Percentiles rank a stretch among this genome's conserved stretches.
Conservation (phyloP, 2,888 invertebrate species). For the Drosophila antonietae region DNA sequence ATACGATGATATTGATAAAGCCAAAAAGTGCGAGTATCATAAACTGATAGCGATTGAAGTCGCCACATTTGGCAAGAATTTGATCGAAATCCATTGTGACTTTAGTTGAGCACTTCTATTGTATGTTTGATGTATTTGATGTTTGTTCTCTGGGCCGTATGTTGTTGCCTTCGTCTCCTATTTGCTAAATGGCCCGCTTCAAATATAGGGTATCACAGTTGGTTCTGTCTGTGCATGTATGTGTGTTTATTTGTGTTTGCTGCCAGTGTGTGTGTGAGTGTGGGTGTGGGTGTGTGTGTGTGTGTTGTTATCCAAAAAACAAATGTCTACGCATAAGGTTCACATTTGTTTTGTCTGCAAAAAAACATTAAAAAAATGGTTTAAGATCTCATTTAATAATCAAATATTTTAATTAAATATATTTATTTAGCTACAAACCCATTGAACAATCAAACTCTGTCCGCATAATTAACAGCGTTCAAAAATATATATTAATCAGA, state of each 20-base stretch:
- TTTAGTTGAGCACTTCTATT: background rate
- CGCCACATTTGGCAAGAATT: constrained; percentile 86
- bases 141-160: constrained; percentile 26
- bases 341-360: constrained; percentile 66
- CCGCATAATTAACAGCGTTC: background rate
- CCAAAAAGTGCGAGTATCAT: constrained; percentile 86
- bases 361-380: constrained; percentile 3
- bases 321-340: constrained; percentile 47
- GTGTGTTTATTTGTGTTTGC: constrained; percentile 2
- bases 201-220: constrained; percentile 63
- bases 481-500: background rate
- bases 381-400: constrained; percentile 2
- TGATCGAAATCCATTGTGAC: constrained; percentile 85
- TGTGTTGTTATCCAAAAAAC: constrained; percentile 37
- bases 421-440: background rate
- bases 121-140: background rate
- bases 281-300: background rate
- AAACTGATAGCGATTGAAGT: constrained; percentile 86
- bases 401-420: constrained; percentile 4
- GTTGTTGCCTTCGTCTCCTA: constrained; percentile 4
- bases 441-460: background rate
- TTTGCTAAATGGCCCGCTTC: constrained; percentile 6
- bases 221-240: constrained; percentile 39
- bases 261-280: background rate
- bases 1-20: constrained; percentile 86